A percentile compares a stretch with the other conserved stretches of the same genome.
Conservation (phyloP, 2,113 vertebrate species). For the Pogonocichla stellata region DNA sequence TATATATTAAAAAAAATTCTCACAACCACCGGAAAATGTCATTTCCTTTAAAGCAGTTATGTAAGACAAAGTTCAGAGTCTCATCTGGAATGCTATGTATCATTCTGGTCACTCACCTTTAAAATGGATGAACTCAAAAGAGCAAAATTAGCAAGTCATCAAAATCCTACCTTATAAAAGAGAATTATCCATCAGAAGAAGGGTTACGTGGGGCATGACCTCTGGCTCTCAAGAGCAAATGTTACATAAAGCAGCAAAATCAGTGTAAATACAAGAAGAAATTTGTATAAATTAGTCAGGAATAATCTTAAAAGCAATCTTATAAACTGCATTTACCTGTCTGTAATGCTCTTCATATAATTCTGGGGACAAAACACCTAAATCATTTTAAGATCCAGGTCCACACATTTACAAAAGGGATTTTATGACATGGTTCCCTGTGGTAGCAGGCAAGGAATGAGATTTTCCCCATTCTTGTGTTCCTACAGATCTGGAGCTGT, state of each 20-base stretch:
- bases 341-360: neutral
- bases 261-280: neutral
- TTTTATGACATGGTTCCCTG: neutral
- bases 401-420: neutral
- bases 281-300: neutral
- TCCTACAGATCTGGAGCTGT: neutral
- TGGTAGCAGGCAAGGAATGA: neutral
- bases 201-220: neutral
- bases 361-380: neutral
- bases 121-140: neutral
- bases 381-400: neutral
- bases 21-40: neutral
- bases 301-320: neutral
- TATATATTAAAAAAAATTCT: neutral
- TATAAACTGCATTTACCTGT: neutral
- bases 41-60: neutral
- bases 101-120: neutral
- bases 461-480: neutral
- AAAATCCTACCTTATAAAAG: neutral
- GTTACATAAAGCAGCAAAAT: neutral
- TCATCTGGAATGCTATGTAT: neutral
- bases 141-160: neutral
- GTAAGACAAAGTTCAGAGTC: neutral
- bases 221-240: neutral
- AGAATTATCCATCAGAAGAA: neutral